phyloP scores from a whole-genome alignment of 2,113 vertebrate genomes.

The Aspiorhynchus laticeps region DNA sequence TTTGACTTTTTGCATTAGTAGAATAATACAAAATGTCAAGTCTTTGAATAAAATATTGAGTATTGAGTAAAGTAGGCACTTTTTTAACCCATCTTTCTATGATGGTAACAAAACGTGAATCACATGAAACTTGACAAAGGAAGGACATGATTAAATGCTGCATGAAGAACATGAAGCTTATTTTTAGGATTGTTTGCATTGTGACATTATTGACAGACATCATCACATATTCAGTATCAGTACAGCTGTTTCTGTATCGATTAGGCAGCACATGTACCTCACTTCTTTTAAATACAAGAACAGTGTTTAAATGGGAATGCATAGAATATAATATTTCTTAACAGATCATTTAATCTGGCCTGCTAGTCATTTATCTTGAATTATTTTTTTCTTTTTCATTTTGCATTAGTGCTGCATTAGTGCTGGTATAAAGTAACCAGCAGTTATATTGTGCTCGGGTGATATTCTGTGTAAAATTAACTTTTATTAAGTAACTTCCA shows the following conservation, averaged over 20 bases:
- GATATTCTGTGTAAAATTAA: too few species aligned
- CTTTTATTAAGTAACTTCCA: neutral
- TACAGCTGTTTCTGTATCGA: neutral
- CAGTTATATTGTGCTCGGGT: too few species aligned
- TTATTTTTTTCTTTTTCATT: too few species aligned
- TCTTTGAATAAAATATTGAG: neutral
- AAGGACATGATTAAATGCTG: neutral
- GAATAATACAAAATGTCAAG: neutral
- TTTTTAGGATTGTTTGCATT: neutral
- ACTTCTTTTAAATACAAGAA: neutral
- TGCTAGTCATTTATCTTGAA: too few species aligned
- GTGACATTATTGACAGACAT: neutral
- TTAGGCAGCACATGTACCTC: neutral
- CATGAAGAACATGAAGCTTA: conserved; percentile 8
- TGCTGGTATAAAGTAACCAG: neutral
- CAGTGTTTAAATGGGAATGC: neutral
- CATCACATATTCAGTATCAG: neutral
- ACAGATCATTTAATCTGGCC: too few species aligned
- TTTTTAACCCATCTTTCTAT: neutral
- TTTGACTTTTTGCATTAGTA: neutral
- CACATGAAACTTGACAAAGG: neutral
- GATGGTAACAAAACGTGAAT: neutral
- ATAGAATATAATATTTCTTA: neutral
- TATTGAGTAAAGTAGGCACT: neutral
- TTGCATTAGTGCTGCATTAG: neutral